phyloP scores from a whole-genome alignment of 1,140 invertebrate genomes.

The Coboldia fuscipes region DNA sequence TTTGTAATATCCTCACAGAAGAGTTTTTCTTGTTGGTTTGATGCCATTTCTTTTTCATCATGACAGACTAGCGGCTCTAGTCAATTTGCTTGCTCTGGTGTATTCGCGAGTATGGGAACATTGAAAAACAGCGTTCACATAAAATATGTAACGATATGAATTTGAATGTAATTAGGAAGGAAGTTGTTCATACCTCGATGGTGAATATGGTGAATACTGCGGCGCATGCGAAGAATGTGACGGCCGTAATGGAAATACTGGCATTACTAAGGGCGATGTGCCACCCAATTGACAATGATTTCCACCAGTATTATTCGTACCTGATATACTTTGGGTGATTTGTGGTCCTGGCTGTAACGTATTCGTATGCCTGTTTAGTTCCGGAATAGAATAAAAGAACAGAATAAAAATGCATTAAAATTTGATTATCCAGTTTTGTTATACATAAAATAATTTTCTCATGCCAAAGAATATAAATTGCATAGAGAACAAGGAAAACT shows the following conservation, averaged over 20 bases:
- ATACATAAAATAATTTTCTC: too few relatives aligned
- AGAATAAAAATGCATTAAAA: conserved; percentile 8
- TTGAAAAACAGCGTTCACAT: too few relatives aligned
- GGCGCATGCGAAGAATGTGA: conserved; percentile 43
- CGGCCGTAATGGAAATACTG: conserved; percentile 50
- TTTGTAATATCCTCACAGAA: too few relatives aligned
- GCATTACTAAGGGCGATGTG: conserved; percentile 50
- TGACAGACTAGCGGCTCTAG: too few relatives aligned
- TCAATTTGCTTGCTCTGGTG: too few relatives aligned
- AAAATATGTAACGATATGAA: neutral
- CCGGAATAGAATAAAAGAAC: conserved; percentile 2
- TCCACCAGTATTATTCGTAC: conserved; percentile 18
- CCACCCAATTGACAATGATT: conserved; percentile 29
- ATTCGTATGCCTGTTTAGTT: neutral
- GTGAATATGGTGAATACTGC: conserved; percentile 63
- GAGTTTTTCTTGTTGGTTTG: too few relatives aligned
- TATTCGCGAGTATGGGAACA: too few relatives aligned
- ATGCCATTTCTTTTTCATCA: too few relatives aligned
- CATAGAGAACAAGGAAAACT: too few relatives aligned
- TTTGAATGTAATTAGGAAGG: neutral
- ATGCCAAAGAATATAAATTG: too few relatives aligned
- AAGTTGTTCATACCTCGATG: conserved; percentile 34
- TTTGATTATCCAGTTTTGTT: too few relatives aligned
- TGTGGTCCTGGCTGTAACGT: conserved; percentile 10
- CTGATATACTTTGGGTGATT: conserved; percentile 22